Base-by-base conservation (phyloP, 1,140 invertebrate genomes). In the Aphelenchoides besseyi region DNA sequence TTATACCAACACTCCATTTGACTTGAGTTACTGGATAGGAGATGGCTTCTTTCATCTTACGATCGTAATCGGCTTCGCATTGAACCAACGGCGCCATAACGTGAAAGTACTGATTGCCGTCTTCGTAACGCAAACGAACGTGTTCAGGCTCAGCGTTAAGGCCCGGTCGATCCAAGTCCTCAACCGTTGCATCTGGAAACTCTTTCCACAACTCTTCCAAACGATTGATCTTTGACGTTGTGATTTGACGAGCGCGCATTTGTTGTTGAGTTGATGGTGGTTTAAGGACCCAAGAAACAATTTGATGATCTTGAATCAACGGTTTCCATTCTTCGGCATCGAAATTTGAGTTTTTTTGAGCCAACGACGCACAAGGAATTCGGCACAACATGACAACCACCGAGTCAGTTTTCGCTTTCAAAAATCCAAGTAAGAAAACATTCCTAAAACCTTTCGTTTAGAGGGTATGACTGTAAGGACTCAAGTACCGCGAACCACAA, bases 1-100 rank as follows among this genome's bases (percentile, higher is more conserved):
- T 98, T 0, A 99, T 87, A 3, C 96, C 95, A 48, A 96, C 90
- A 83, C 98, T 95, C 97, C 96, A 99, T 57, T 95, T 90, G 0
- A 98, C 95, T 84, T 96, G 92, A 77, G 98, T 95, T 76, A 97
- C 96, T 82, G 97, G 95, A 85, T 98, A 95, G 0, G 94, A 98
- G 84, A 98, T 95, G 0, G 94, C 95, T 85, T 98, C 97, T 85
- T 99, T 99, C 36, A 97, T 85, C 68, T 94, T 91, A 82, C 95
- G 95, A 85, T 99, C 97, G 85, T 98, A 98, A 80, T 98, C 95
- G 0, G 96, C 95, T 87, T 99, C 97, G 37, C 98, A 86, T 84
- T 96, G 95, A 0, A 99, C 94, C 1, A 99, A 86, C 0, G 96
- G 95, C 0, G 93, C 93, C 88, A 98, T 98, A 52, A 98, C 95